Base-by-base conservation (phyloP, 2,797 vertebrate species). In the Anolis apletophallus region DNA sequence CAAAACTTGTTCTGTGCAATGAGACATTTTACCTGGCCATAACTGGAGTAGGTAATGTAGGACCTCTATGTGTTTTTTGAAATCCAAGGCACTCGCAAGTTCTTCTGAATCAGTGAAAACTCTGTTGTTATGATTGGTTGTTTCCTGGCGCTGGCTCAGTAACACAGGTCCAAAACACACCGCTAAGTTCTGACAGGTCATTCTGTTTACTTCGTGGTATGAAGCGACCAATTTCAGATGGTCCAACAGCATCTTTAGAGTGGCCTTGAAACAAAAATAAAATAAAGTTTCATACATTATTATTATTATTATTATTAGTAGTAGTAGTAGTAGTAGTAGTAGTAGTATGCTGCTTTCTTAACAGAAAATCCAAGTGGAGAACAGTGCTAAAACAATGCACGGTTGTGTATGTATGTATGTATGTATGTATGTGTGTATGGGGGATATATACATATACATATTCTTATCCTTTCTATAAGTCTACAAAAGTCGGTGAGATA, bases 1-100 rank as follows among this genome's bases (percentile, higher is more conserved):
- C 12, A 34, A 77, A 74, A 21, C 21, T 8, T 75, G 36, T 55
- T 59, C 19, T 82, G 23, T 87, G 84, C 26, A 74, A 90, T 19
- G 87, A 50, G 55, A 81, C 29, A 81, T 79, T 83, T 92, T 96
- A 99, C 99, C 98, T 97, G 99, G 98, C 99, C 98, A 99, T 34
- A 99, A 97, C 88, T 99, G 98, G 77, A 99, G 98, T 90, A 99
- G 96, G 91, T 99, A 99, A 95, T 99, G 99, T 90, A 99, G 97
- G 89, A 99, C 98, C 89, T 99, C 98, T n/a, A 99, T 99, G 95
- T 99, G 98, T 90, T 99, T 99, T 93, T 99, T 99, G 97, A 99
- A 99, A 95, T 99, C 98, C 94, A 99, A 96, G 13, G 98, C 98
- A 90, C 97, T 99, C 73, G 98, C 98, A 73, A 99, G 97, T 94